A percentile compares a stretch with the other conserved stretches of the same genome.
Evolutionary conservation across 2,797 vertebrate genomes (phyloP).

Genomic region (Syngnathus acus): DNA sequence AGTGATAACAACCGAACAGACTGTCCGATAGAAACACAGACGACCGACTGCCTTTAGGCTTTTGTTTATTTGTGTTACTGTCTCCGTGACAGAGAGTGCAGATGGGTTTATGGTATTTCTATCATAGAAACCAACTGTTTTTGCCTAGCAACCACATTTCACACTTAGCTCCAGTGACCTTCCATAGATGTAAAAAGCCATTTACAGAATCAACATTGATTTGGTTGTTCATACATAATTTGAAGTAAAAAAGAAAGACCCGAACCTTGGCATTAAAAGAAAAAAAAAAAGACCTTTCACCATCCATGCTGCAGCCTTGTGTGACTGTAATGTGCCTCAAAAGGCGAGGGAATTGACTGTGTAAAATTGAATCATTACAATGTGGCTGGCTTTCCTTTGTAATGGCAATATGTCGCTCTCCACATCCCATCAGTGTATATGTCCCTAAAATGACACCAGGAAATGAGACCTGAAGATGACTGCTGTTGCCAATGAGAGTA

Average conservation of each 20-base stretch:
- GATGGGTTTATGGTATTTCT: slow-evolving; percentile 47
- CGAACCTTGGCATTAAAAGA: slow-evolving; percentile 13
- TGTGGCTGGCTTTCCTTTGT: slow-evolving; percentile 62
- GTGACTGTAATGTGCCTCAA: slow-evolving; percentile 59
- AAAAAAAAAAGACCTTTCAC: slow-evolving; percentile 19
- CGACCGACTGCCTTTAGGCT: slow-evolving; percentile 51
- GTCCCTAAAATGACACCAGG: slow-evolving; percentile 55
- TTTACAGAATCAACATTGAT: slow-evolving; percentile 23
- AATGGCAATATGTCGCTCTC: slow-evolving; percentile 66
- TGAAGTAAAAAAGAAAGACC: slow-evolving; percentile 13
- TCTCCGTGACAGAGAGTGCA: slow-evolving; percentile 52
- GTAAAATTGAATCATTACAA: slow-evolving; percentile 69
- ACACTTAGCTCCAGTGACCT: slow-evolving; percentile 25
- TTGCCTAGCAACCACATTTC: slow-evolving; percentile 34
- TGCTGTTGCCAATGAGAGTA: slow-evolving; percentile 52
- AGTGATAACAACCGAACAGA: slow-evolving; percentile 21
- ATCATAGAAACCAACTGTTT: slow-evolving; percentile 42
- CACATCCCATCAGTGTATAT: slow-evolving; percentile 63
- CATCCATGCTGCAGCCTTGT: slow-evolving; percentile 50
- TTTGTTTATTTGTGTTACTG: slow-evolving; percentile 57
- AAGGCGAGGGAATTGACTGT: slow-evolving; percentile 71
- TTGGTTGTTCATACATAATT: slow-evolving; percentile 22
- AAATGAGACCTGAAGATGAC: slow-evolving; percentile 70
- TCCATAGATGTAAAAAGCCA: slow-evolving; percentile 3
- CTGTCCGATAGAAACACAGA: slow-evolving; percentile 33